These are phyloP conservation scores for Stratiomys singularior DNA, from an alignment of 2,888 invertebrate genomes.

Conservation along the genomic window DNA sequence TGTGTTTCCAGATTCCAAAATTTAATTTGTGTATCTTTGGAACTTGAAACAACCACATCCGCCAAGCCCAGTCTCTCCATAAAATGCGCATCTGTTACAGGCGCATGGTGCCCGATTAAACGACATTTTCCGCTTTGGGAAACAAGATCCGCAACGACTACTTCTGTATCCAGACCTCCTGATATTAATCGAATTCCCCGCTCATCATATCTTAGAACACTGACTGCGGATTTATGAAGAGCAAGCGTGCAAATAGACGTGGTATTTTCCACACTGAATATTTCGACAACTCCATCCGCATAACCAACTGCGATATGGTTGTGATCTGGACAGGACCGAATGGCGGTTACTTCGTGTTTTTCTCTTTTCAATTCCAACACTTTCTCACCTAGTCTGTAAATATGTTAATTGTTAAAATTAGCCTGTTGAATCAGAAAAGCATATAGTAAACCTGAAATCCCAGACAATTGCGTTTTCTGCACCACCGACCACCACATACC, in stretches of 20 bases:
- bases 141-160: conserved; percentile 95
- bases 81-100: conserved; percentile 84
- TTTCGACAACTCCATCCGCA: conserved; percentile 85
- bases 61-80: conserved; percentile 72
- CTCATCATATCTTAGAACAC: conserved; percentile 83
- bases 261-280: conserved; percentile 80
- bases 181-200: conserved; percentile 87
- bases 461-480: conserved; percentile 94
- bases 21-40: conserved; percentile 94
- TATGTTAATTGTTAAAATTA: neutral
- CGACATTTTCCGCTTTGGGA: conserved; percentile 90
- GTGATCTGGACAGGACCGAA: conserved; percentile 81
- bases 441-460: conserved; percentile 85
- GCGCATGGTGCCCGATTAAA: conserved; percentile 91
- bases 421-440: too few species aligned
- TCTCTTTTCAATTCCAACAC: conserved; percentile 83
- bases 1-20: conserved; percentile 97
- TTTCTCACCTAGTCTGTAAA: conserved; percentile 67
- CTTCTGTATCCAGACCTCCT: conserved; percentile 89
- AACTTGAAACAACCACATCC: conserved; percentile 75
- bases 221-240: conserved; percentile 88
- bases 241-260: conserved; percentile 76
- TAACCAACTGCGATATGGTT: conserved; percentile 91
- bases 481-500: conserved; percentile 90
- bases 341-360: conserved; percentile 79